Evolutionary conservation across 2,888 invertebrate genomes (phyloP), one percentile per base, ranked within the genome.

Genomic region (Leptinotarsa tumamoca): DNA sequence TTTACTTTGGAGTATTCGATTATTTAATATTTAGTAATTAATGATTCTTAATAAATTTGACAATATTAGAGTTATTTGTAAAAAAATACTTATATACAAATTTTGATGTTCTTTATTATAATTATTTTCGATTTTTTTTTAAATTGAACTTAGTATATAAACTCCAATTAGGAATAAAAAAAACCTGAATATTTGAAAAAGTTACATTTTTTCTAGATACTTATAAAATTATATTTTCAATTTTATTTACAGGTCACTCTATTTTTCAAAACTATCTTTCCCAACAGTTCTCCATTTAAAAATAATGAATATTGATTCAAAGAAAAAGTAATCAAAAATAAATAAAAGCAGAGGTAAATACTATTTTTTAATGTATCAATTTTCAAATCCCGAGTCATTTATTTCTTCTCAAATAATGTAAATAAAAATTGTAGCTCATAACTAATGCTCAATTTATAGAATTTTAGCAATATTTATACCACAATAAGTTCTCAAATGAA

Each of bases 41-140:
- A 76, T 66, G 68, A 63, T 74, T 77, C 54, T 27, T 73, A 67
- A 76, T 76, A 56, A 73, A 76, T 71, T 76, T 73, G 76, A 77
- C 76, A 77, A 77, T 77, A 77, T 77, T 77, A 77, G 76, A 74
- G 72, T 77, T 71, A 74, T 71, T 74, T 77, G 67, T 68, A 54
- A 58, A 71, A 50, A 76, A 51, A 17, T 69, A 54, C 56, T 43
- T 43, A 21, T 27, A 58, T 58, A 58, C 21, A 58, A 23, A 58
- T 23, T 58, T 21, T 58, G 21, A 58, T 23, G 13, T 58, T 58
- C 58, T 17, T 52, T 52, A 52, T 52, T 67, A 7, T 67, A 5
- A 43, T 49, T 43, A 27, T 49, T 49, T 51, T 51, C 18, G 14
- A 54, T 52, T 23, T 23, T 14, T 52, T 27, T 21, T 27, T n/a